These are phyloP conservation scores for Psilopogon haemacephalus DNA, from an alignment of 2,113 vertebrate species.

Conservation along the genomic window DNA sequence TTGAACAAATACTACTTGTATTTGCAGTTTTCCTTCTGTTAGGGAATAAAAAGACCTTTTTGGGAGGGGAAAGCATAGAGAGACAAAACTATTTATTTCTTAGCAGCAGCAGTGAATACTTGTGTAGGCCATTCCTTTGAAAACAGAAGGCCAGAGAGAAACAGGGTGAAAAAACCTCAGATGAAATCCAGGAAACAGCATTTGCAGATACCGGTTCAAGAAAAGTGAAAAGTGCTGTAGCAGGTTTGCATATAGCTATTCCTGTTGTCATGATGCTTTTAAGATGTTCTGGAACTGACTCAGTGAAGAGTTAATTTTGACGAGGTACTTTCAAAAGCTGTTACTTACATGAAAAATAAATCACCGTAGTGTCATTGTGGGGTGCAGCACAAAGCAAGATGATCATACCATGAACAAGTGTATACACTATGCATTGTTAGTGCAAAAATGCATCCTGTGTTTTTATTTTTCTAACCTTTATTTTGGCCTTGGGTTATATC, in stretches of 20 bases:
- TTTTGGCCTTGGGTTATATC: background rate
- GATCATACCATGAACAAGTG: background rate
- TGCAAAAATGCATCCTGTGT: background rate
- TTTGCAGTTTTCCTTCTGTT: background rate
- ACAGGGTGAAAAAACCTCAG: background rate
- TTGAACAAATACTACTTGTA: background rate
- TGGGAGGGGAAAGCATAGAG: background rate
- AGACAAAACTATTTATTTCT: background rate
- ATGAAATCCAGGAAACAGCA: background rate
- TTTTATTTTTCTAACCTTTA: background rate
- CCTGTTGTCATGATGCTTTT: background rate
- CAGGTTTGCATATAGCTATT: background rate
- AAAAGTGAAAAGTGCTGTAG: background rate
- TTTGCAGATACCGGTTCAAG: background rate
- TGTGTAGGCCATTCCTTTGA: background rate
- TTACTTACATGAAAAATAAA: background rate
- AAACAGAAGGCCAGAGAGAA: background rate
- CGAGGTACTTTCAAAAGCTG: background rate
- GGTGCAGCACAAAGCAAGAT: background rate
- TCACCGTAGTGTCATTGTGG: background rate
- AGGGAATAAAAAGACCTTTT: background rate
- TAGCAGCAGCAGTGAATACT: background rate
- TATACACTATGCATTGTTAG: background rate
- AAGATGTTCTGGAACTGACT: background rate
- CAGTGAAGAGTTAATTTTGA: background rate